phyloP scores from a whole-genome alignment of 2,888 invertebrate genomes.

The Cataglyphis livida region DNA sequence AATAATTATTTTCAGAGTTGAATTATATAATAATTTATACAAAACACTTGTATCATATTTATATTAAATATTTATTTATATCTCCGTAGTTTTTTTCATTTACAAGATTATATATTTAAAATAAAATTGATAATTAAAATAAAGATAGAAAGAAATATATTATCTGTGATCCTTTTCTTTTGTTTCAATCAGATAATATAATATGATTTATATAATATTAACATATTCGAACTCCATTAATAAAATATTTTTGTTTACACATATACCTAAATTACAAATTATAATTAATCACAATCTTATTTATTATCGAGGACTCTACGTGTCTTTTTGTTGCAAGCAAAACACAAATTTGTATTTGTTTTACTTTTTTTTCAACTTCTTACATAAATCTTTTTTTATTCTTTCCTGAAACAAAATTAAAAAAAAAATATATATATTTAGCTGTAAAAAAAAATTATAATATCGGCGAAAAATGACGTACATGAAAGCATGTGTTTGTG shows the following conservation, averaged over 20 bases:
- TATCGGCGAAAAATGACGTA: not conserved
- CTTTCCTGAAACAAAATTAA: not conserved
- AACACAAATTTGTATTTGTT: not conserved
- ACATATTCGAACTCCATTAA: not conserved
- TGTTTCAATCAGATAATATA: not conserved
- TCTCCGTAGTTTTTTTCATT: not conserved
- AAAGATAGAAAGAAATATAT: not conserved
- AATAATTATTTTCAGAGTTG: not conserved
- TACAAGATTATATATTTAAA: not conserved
- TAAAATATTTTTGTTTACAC: not conserved
- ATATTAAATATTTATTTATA: not conserved
- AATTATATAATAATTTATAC: not conserved
- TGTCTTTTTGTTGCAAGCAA: not conserved
- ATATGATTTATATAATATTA: not conserved
- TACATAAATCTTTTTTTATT: not conserved
- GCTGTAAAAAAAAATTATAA: not conserved
- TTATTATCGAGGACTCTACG: not conserved
- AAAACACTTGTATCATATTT: not conserved
- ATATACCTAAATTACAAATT: not conserved
- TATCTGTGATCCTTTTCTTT: not conserved
- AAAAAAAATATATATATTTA: not conserved
- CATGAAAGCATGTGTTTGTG: conserved; percentile 13
- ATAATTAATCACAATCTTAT: not conserved
- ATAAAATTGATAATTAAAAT: not conserved
- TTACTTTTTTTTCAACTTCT: not conserved